Base-by-base conservation (phyloP, 2,888 invertebrate species). In the Lobophora halterata region DNA sequence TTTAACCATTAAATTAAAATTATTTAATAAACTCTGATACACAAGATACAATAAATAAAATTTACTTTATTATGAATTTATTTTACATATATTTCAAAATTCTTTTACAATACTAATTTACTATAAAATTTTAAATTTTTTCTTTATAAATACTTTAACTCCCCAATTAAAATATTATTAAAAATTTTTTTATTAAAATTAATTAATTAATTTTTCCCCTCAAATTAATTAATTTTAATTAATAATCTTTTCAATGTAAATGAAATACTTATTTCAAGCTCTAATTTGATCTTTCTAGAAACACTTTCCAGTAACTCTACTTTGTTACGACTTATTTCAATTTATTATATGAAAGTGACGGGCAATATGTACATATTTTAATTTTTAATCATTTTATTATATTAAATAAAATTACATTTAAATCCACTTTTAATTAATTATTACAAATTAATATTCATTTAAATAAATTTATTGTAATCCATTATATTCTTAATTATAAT, bases 271-370 rank as follows among this genome's bases (percentile, higher is more conserved):
- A n/a, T n/a, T n/a, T 65, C 80, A 90, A 91, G 89, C 88, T 90
- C 79, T 89, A 90, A 89, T 88, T 88, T 89, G 88, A 64, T 70
- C 82, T 83, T 86, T 88, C 91, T 89, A 92, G 91, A 88, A 80
- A 87, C 90, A 92, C 90, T 89, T 93, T 93, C 92, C 91, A 89
- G 90, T 92, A 92, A 86, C 79, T 83, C 91, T 92, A 92, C 92
- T 92, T 89, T 93, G 92, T 93, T 93, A 93, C 93, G 93, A 93
- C 93, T 93, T 93, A 90, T 92, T 91, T 83, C 90, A 90, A 79
- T 61, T 91, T 91, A 88, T 79, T 13, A 33, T 86, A 88, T 86
- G 90, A 91, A 91, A 92, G 91, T 85, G 92, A 93, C 92, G 92
- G 93, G 92, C 92, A 90, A 92, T 93, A 89, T 93, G 92, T 93